These are phyloP conservation scores for Bellardia pandia DNA, from an alignment of 2,888 invertebrate species.

Conservation along the genomic window DNA sequence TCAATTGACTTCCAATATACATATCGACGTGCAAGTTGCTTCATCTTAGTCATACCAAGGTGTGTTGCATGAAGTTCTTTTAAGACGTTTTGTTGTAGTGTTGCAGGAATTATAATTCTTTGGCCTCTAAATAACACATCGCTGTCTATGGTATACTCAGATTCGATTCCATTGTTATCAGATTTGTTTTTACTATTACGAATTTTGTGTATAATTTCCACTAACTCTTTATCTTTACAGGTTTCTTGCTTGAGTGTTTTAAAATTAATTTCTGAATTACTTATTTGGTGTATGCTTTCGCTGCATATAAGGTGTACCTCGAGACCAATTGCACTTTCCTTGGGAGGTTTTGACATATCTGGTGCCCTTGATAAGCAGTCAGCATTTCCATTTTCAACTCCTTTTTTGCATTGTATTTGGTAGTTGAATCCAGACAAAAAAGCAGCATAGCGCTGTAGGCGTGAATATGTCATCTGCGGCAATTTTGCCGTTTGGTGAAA, in stretches of 20 bases:
- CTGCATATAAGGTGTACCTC: not conserved
- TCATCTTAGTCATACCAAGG: slow-evolving; percentile 9
- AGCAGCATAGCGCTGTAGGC: slow-evolving; percentile 25
- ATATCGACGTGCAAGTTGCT: not conserved
- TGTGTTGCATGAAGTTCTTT: slow-evolving; percentile 9
- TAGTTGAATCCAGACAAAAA: slow-evolving; percentile 67
- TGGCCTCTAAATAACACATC: slow-evolving; percentile 4
- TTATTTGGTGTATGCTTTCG: not conserved
- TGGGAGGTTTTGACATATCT: not conserved
- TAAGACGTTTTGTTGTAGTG: slow-evolving; percentile 5
- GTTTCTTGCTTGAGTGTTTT: not conserved
- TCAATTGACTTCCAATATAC: slow-evolving; percentile 8
- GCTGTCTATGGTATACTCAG: slow-evolving; percentile 16
- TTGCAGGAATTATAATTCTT: slow-evolving; percentile 7
- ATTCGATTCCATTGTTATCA: slow-evolving; percentile 1
- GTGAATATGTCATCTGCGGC: slow-evolving; percentile 62
- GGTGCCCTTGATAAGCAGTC: slow-evolving; percentile 71
- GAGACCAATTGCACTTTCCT: not conserved
- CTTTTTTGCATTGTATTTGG: slow-evolving; percentile 52
- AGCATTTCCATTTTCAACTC: slow-evolving; percentile 55
- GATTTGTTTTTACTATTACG: not conserved
- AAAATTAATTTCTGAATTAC: not conserved
- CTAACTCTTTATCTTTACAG: not conserved
- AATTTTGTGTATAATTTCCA: not conserved
- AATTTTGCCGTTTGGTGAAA: slow-evolving; percentile 68